Conservation (phyloP, 1,140 invertebrate genomes). For the Drosophila watanabei region DNA sequence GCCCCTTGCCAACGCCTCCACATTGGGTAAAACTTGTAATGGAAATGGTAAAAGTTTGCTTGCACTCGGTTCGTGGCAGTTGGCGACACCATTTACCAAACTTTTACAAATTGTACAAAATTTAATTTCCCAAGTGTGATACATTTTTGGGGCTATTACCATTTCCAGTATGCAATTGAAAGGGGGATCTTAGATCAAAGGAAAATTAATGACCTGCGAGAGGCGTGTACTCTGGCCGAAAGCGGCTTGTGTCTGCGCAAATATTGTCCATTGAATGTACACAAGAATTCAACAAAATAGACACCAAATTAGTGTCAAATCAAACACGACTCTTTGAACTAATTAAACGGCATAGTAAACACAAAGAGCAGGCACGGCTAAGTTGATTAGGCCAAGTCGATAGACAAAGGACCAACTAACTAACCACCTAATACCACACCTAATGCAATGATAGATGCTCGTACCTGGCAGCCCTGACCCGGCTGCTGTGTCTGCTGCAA, state of each 20-base stretch:
- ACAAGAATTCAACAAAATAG: conserved; percentile 24
- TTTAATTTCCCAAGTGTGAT: conserved; percentile 57
- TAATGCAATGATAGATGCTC: conserved; percentile 52
- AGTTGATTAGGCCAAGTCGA: conserved; percentile 67
- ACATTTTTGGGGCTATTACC: conserved; percentile 54
- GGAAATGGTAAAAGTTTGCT: conserved; percentile 72
- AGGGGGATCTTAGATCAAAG: conserved; percentile 40
- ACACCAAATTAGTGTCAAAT: conserved; percentile 68
- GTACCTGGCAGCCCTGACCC: conserved; percentile 24
- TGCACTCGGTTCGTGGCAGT: conserved; percentile 54
- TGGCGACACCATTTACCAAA: conserved; percentile 72
- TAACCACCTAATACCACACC: conserved; percentile 64
- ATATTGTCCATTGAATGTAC: conserved; percentile 25
- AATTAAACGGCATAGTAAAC: conserved; percentile 58
- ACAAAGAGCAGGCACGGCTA: conserved; percentile 23
- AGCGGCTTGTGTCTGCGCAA: not conserved
- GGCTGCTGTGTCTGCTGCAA: conserved; percentile 26
- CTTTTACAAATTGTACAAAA: conserved; percentile 67
- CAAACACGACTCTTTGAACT: conserved; percentile 69
- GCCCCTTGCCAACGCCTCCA: conserved; percentile 7
- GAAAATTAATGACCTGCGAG: conserved; percentile 36
- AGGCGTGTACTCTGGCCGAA: not conserved
- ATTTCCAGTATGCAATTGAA: conserved; percentile 48
- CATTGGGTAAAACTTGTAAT: conserved; percentile 66
- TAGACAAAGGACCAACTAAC: conserved; percentile 51